These are phyloP conservation scores for Sebastes matsubarae DNA, from an alignment of 2,797 vertebrate species.

Conservation along the genomic window DNA sequence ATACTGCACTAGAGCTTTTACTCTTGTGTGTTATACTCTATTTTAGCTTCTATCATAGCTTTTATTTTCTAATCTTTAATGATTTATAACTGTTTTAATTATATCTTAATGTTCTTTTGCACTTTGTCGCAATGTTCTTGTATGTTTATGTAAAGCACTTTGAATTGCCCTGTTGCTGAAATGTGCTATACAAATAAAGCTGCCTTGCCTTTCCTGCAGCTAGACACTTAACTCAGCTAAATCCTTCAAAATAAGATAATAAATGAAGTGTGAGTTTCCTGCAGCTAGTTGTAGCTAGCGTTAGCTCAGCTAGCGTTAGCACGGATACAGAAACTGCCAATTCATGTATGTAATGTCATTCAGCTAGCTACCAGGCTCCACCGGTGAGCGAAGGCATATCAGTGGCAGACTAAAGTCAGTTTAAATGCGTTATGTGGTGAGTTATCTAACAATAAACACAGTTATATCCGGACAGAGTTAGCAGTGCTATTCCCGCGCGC, in stretches of 20 bases:
- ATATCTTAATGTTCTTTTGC: no score
- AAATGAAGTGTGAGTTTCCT: not conserved
- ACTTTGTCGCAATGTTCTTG: no score
- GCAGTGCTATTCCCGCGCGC: conserved; percentile 72
- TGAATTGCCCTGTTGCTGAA: no score
- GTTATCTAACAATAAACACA: not conserved
- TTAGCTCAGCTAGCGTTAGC: conserved; percentile 31
- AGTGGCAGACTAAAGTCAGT: rapidly evolving
- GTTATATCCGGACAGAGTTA: not conserved
- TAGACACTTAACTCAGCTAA: not conserved
- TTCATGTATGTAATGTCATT: rapidly evolving
- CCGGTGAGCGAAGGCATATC: rapidly evolving
- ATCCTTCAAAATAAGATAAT: no score
- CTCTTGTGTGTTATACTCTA: no score
- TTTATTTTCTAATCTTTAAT: no score
- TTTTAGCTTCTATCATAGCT: no score
- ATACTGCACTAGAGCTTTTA: no score
- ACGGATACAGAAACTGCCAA: not conserved
- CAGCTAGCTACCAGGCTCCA: rapidly evolving
- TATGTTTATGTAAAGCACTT: no score
- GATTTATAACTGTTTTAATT: no score
- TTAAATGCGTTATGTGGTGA: rapidly evolving
- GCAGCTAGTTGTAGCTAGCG: not conserved
- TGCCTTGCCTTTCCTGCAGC: no score
- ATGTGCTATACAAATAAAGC: no score